Conservation (phyloP, 2,113 vertebrate species). For the Scolopax mira region DNA sequence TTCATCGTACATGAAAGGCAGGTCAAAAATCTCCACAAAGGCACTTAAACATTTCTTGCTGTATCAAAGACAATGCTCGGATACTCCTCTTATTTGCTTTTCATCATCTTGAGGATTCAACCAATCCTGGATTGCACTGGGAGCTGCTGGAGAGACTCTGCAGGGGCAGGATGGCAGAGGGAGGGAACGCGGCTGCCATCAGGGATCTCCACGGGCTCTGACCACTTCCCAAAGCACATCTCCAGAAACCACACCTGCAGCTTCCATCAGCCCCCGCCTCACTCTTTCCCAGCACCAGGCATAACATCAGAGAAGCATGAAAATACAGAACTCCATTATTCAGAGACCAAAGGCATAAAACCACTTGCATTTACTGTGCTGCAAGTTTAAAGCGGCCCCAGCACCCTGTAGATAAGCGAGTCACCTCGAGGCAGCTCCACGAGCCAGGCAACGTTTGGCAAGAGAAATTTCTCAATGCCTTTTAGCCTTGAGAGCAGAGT, state of each 20-base stretch:
- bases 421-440: neutral
- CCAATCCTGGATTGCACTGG: neutral
- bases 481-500: neutral
- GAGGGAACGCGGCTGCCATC: neutral
- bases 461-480: neutral
- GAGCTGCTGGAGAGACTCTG: neutral
- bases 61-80: neutral
- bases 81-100: slow-evolving; percentile 2
- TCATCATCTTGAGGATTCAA: neutral
- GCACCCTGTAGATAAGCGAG: neutral
- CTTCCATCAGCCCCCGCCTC: neutral
- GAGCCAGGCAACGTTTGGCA: neutral
- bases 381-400: neutral
- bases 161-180: accelerated
- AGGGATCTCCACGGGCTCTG: neutral
- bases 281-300: neutral
- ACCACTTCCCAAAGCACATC: neutral
- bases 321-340: neutral
- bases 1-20: neutral
- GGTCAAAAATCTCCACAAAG: neutral
- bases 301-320: neutral
- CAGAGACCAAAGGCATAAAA: neutral
- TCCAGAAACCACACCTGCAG: neutral
- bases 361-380: neutral
- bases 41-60: neutral